These are phyloP conservation scores for Drosophila pseudotalamancana DNA, from an alignment of 2,888 invertebrate species.

Conservation along the genomic window DNA sequence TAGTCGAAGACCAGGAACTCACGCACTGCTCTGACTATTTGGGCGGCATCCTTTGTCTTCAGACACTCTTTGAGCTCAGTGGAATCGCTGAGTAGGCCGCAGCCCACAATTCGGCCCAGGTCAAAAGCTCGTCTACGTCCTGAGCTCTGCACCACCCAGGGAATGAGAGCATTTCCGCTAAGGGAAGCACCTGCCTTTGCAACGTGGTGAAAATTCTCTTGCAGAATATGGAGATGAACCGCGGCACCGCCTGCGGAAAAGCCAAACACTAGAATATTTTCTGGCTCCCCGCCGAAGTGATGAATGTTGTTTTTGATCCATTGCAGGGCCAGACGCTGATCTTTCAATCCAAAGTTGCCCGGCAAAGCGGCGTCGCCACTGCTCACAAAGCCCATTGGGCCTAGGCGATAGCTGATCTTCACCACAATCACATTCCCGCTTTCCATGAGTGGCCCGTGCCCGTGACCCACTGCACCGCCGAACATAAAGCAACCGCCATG, in stretches of 20 bases:
- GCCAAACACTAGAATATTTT: conserved; percentile 88
- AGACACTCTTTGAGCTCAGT: conserved; percentile 85
- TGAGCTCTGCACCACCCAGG: conserved; percentile 86
- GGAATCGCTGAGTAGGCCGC: conserved; percentile 85
- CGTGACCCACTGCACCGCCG: conserved; percentile 85
- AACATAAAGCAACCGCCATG: conserved; percentile 90
- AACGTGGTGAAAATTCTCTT: conserved; percentile 83
- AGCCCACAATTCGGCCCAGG: conserved; percentile 87
- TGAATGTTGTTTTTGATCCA: conserved; percentile 51
- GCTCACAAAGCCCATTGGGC: conserved; percentile 90
- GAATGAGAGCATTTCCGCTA: conserved; percentile 89
- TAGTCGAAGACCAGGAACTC: conserved; percentile 85
- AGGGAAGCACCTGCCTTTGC: conserved; percentile 84
- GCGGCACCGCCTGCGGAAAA: conserved; percentile 91
- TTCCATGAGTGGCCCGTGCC: conserved; percentile 87
- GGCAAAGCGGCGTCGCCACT: conserved; percentile 89
- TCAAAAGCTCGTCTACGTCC: conserved; percentile 87
- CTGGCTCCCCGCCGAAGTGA: conserved; percentile 85
- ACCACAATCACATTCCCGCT: conserved; percentile 87
- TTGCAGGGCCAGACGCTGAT: conserved; percentile 50
- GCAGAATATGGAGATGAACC: conserved; percentile 89
- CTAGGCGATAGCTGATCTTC: conserved; percentile 89
- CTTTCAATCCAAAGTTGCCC: conserved; percentile 51
- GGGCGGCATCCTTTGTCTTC: conserved; percentile 10
- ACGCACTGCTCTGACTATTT: conserved; percentile 29